Evolutionary conservation across 2,797 vertebrate genomes (phyloP).

Genomic region (Halcyon chelicuti): DNA sequence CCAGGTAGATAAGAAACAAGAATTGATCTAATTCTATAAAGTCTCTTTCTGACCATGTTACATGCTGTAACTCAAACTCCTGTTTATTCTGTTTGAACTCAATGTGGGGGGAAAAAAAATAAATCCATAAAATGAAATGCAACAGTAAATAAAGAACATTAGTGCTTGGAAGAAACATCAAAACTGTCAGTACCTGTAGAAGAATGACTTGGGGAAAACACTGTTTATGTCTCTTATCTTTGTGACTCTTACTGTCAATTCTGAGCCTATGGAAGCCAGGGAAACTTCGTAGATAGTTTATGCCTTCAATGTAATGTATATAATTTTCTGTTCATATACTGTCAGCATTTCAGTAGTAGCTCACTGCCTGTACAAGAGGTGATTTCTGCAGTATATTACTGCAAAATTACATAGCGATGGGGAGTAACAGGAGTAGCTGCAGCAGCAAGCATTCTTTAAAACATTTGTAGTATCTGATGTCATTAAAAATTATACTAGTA

Average conservation of each 20-base stretch:
- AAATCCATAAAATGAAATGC: conserved; percentile 51
- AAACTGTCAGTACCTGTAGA: neutral
- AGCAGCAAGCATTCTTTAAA: neutral
- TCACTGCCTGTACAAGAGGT: neutral
- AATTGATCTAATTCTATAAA: conserved; percentile 26
- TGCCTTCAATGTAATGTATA: neutral
- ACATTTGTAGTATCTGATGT: neutral
- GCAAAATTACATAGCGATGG: neutral
- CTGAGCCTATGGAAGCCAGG: neutral
- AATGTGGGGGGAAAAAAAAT: neutral
- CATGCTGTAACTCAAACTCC: neutral
- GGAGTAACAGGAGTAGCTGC: neutral
- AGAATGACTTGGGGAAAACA: neutral
- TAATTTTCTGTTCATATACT: neutral
- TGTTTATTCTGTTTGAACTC: conserved; percentile 27
- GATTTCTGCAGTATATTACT: neutral
- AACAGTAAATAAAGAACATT: neutral
- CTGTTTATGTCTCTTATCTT: neutral
- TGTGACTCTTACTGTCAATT: neutral
- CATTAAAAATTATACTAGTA: neutral
- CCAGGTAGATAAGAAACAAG: conserved; percentile 11
- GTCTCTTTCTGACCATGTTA: conserved; percentile 1
- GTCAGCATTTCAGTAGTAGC: neutral
- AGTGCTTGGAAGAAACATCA: neutral
- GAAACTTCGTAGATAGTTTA: neutral